These are phyloP conservation scores for Tyrophagus putrescentiae DNA, from an alignment of 1,140 invertebrate genomes.

Conservation along the genomic window DNA sequence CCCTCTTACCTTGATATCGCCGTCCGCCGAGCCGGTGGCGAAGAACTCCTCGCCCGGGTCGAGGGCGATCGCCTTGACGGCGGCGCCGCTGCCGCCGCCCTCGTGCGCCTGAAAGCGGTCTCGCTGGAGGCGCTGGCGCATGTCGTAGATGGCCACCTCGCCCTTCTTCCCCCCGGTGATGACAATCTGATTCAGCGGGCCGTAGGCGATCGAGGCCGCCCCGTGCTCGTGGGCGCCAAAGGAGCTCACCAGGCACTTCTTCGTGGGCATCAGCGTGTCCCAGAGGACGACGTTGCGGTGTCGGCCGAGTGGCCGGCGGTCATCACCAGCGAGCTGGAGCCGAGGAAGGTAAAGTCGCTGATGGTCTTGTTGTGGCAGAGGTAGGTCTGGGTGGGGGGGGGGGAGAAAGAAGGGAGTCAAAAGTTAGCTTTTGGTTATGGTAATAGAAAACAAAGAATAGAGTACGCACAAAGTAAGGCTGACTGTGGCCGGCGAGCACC, in stretches of 20 bases:
- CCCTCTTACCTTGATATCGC: conserved; percentile 78
- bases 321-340: conserved; percentile 90
- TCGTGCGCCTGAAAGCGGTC: conserved; percentile 85
- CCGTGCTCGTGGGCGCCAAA: conserved; percentile 85
- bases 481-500: conserved; percentile 59
- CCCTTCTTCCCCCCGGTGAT: conserved; percentile 92
- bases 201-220: conserved; percentile 65
- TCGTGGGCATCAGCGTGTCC: conserved; percentile 90
- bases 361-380: conserved; percentile 94
- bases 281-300: conserved; percentile 94
- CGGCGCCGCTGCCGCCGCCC: no score
- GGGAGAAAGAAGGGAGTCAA: conserved; percentile 16
- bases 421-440: conserved; percentile 7
- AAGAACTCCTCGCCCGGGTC: conserved; percentile 92
- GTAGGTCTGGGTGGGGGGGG: conserved; percentile 56
- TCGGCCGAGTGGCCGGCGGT: conserved; percentile 92
- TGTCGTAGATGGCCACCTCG: conserved; percentile 75
- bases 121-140: conserved; percentile 67
- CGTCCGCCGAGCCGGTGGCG: conserved; percentile 92
- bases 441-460: conserved; percentile 1
- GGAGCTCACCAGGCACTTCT: conserved; percentile 74
- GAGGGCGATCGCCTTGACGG: conserved; percentile 83
- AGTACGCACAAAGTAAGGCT: conserved; percentile 84
- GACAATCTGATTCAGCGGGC: conserved; percentile 68
- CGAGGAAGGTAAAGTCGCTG: conserved; percentile 91